Evolutionary conservation across 35 echinoderm and acorn worm species (phyloP), one percentile per base, ranked within the genome.

Genomic region (Heliocidaris erythrogramma): DNA sequence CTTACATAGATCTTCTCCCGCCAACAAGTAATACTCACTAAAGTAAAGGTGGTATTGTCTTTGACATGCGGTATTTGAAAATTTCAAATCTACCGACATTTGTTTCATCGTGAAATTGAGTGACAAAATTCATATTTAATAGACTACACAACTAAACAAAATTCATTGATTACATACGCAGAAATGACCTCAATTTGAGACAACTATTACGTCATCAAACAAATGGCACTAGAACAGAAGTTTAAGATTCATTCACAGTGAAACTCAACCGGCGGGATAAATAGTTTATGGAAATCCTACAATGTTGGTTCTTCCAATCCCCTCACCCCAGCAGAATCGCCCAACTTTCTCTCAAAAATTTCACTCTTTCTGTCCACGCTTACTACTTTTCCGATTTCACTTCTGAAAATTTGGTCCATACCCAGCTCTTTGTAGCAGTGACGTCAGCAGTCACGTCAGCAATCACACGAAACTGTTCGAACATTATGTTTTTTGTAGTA

Each of bases 361-460:
- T n/a, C 61, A 71, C 61, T 71, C 24, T 71, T 78, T 78, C 27
- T 27, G 65, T 78, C 65, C 65, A n/a, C 4, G 7, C 65, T 27
- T 27, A 78, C 65, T 78, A 78, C 65, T 78, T 78, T 78, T 78
- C 65, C 17, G 65, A 78, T 24, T 78, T 78, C 65, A 78, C 65
- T 78, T 78, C 65, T 78, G 65, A 78, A 27, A 89, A 89, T 89
- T 89, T 89, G 87, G 87, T 89, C 87, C 87, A 89, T 89, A 89
- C 31, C 87, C 87, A 89, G 87, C 87, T 89, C 87, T 47, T 89
- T 89, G 65, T 35, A 32, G 87, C 87, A 89, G 31, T 89, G 87
- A 89, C 87, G 87, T 89, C 12, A 89, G 47, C 7, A 42, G 31
- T 89, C 14, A 89, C 47, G 87, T 89, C 87, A 89, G 87, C 31